Evolutionary conservation across 2,888 invertebrate species (phyloP).

Genomic region (Rhorus exstirpatorius): DNA sequence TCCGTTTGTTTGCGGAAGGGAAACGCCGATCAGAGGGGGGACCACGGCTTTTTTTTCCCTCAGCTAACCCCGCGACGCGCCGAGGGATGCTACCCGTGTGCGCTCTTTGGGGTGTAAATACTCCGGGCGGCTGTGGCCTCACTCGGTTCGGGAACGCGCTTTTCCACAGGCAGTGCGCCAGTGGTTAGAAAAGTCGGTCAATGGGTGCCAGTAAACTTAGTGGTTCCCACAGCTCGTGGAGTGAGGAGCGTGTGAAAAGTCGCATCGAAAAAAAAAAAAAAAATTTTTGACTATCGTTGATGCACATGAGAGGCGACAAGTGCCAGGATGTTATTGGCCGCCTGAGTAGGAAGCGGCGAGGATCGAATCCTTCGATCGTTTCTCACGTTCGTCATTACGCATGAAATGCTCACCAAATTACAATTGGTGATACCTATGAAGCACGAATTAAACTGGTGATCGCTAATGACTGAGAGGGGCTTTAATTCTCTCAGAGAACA

Average conservation of each 20-base stretch:
- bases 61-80: slow-evolving; percentile 27
- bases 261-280: slow-evolving; percentile 76
- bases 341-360: not conserved
- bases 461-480: too few species aligned
- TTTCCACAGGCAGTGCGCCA: slow-evolving; percentile 72
- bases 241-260: slow-evolving; percentile 81
- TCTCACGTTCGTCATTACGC: not conserved
- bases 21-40: slow-evolving; percentile 48
- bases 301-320: slow-evolving; percentile 55
- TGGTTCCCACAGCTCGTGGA: slow-evolving; percentile 81
- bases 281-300: slow-evolving; percentile 80
- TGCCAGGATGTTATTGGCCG: slow-evolving; percentile 40
- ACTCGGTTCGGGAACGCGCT: slow-evolving; percentile 27
- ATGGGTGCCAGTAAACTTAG: slow-evolving; percentile 78
- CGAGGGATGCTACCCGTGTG: slow-evolving; percentile 57
- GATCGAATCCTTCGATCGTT: not conserved
- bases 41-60: slow-evolving; percentile 51
- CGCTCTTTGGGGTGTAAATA: slow-evolving; percentile 70
- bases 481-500: too few species aligned
- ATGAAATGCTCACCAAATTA: not conserved
- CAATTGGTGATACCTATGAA: too few species aligned
- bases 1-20: slow-evolving; percentile 78
- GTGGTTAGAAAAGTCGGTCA: not conserved
- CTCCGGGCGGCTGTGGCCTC: not conserved
- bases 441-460: too few species aligned